Base-by-base conservation (phyloP, 2,113 vertebrate genomes). In the Haplochromis vanheusdeni region DNA sequence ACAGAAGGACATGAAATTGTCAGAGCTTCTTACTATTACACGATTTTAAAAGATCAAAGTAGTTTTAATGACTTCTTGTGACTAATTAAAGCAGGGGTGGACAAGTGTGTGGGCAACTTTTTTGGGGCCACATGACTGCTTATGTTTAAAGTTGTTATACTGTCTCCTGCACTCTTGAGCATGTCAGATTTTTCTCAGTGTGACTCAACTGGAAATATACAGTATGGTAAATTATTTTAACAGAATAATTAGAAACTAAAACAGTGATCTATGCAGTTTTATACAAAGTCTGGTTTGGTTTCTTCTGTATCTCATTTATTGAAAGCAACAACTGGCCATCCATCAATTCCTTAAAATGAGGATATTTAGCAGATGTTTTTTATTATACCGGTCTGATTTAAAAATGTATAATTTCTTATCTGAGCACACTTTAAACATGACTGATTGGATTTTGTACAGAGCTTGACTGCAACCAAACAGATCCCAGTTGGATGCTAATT, bases 401-500 rank as follows among this genome's bases (percentile, higher is more conserved):
- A 84, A 81, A 42, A 88, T 17, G 11, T 21, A 45, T 37, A 16
- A 40, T 86, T 47, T 62, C 17, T 70, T 13, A 13, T 83, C 49
- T 65, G 31, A 60, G 12, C 52, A 49, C 79, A 26, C 56, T 87
- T 86, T 58, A 45, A 68, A 54, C 58, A 80, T 86, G 35, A 62
- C 55, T 47, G 62, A 85, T 37, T 80, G 65, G 73, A 83, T 87
- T 81, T 86, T 19, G 21, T 45, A 51, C 40, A 47, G 26, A 86
- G 79, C 68, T 40, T n/a, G 51, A 49, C 80, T 79, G 42, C 45
- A 51, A 42, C 58, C 79, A 75, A 51, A 77, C 73, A 70, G 49
- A 73, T 85, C 89, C 33, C 83, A 87, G 87, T 19, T 79, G 85
- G 85, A 88, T 70, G 79, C 49, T 85, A 84, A 91, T 89, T 89